These are phyloP conservation scores for Gari tellinella DNA, from an alignment of 2,888 invertebrate genomes.

Conservation along the genomic window DNA sequence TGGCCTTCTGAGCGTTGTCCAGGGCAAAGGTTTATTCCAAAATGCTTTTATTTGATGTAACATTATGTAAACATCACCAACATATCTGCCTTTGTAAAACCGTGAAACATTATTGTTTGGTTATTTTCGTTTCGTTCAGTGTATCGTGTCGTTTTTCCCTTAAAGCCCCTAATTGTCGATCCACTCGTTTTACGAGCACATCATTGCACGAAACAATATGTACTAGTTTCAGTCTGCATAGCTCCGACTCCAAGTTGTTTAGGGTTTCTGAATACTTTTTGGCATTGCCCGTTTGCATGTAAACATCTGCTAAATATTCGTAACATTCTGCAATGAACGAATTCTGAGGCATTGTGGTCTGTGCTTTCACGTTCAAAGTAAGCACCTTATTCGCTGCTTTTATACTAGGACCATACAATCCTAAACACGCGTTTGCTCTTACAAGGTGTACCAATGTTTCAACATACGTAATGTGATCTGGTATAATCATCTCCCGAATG, in stretches of 20 bases:
- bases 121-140: too few species aligned
- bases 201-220: conserved; percentile 28
- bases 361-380: not conserved
- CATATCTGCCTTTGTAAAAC: too few species aligned
- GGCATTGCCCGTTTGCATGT: not conserved
- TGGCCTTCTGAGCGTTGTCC: too few species aligned
- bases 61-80: too few species aligned
- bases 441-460: conserved; percentile 2
- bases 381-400: not conserved
- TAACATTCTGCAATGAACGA: not conserved
- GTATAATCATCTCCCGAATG: conserved; percentile 28
- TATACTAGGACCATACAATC: not conserved
- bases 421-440: not conserved
- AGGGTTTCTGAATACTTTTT: conserved; percentile 26
- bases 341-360: not conserved
- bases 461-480: conserved; percentile 10
- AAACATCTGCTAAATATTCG: not conserved
- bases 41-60: too few species aligned
- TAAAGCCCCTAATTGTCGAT: conserved; percentile 20
- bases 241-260: conserved; percentile 40
- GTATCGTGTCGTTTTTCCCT: conserved; percentile 8
- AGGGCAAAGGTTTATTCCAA: too few species aligned
- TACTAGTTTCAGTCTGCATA: conserved; percentile 33
- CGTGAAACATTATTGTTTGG: too few species aligned
- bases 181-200: conserved; percentile 19